Percentiles rank a stretch among this genome's conserved stretches.
These are phyloP conservation scores for Coregonus sp. DNA, from an alignment of 2,797 vertebrate species.

Conservation along the genomic window DNA sequence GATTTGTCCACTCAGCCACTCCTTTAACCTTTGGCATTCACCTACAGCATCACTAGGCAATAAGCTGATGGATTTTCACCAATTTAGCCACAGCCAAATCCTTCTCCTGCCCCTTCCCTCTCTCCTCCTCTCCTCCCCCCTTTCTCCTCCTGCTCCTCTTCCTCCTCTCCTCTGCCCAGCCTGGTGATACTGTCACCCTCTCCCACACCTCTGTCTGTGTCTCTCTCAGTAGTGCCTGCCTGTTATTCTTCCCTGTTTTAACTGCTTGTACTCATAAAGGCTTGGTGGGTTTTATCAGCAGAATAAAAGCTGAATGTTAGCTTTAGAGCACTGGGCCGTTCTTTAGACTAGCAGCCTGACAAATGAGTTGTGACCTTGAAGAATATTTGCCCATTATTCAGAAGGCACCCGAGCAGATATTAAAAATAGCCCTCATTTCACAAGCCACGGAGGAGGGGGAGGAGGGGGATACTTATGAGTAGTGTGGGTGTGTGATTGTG, in stretches of 20 bases:
- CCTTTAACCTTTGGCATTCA: constrained; percentile 66
- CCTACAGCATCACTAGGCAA: constrained; percentile 64
- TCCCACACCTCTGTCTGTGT: constrained; percentile 30
- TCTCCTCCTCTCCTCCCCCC: background rate
- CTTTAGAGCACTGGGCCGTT: constrained; percentile 64
- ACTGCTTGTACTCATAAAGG: constrained; percentile 66
- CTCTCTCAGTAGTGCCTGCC: constrained; percentile 41
- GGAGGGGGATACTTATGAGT: constrained; percentile 10
- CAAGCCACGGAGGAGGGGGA: constrained; percentile 47
- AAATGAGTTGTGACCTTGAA: constrained; percentile 82
- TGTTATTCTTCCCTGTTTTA: constrained; percentile 64
- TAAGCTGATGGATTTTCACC: constrained; percentile 70
- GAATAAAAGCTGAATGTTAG: constrained; percentile 72
- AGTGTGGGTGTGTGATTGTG: constrained; percentile 27
- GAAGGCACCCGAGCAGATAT: constrained; percentile 76
- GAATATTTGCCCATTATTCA: constrained; percentile 79
- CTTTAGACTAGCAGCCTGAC: constrained; percentile 75
- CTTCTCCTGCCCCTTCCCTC: constrained; percentile 27
- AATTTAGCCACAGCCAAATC: constrained; percentile 37
- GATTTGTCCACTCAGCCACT: constrained; percentile 69
- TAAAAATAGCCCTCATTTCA: constrained; percentile 82
- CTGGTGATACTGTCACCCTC: constrained; percentile 37
- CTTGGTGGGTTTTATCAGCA: constrained; percentile 70
- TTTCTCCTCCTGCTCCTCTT: background rate
- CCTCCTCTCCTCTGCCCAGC: constrained; percentile 28